Percentiles rank a stretch among this genome's conserved stretches.
phyloP scores from a whole-genome alignment of 35 echinoderm and acorn worm species.

The Apostichopus californicus region DNA sequence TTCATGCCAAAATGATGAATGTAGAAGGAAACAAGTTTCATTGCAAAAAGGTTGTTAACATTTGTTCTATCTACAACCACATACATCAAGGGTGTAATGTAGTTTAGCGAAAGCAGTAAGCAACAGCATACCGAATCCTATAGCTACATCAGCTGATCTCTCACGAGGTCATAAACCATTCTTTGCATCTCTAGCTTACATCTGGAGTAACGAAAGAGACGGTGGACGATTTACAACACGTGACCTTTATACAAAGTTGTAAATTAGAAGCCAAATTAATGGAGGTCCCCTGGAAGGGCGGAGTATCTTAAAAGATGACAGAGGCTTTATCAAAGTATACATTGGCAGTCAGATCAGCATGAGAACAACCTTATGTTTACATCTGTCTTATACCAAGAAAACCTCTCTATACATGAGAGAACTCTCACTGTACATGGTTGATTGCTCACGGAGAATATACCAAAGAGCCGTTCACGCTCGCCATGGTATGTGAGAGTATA shows the following conservation, averaged over 20 bases:
- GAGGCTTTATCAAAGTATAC: neutral
- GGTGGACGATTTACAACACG: neutral
- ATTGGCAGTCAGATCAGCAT: neutral
- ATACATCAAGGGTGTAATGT: no score
- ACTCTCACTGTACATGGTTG: neutral
- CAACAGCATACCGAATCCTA: no score
- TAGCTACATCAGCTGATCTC: neutral
- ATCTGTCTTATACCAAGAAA: neutral
- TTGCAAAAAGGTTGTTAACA: no score
- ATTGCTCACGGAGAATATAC: neutral
- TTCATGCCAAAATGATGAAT: no score
- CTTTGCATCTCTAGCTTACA: neutral
- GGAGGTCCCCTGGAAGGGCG: neutral
- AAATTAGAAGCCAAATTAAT: conserved; percentile 20
- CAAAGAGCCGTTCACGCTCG: neutral
- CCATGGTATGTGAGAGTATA: no score
- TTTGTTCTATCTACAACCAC: no score
- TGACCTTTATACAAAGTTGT: conserved; percentile 18
- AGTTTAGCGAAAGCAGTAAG: no score
- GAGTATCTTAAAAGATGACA: neutral
- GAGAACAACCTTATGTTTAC: neutral
- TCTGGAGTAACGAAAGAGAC: neutral
- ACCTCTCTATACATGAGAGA: neutral
- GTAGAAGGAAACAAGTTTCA: no score
- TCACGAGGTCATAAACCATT: neutral